Evolutionary conservation across 1,140 invertebrate species (phyloP).

Genomic region (Mactra quadrangularis): DNA sequence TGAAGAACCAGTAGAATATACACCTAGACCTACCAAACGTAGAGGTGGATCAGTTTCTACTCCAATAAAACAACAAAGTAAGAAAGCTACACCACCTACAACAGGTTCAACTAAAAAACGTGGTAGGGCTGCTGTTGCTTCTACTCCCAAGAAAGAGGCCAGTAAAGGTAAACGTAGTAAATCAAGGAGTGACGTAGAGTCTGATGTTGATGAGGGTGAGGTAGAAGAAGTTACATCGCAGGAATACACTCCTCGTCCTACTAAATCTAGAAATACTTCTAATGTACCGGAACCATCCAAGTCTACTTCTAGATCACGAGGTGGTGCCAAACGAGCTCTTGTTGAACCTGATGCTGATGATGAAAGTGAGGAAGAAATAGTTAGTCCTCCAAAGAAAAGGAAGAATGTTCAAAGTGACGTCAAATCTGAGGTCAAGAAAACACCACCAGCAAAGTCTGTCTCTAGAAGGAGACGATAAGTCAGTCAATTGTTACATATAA

Average conservation of each 20-base stretch:
- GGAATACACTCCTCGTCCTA: slow-evolving; percentile 29
- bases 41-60: background rate
- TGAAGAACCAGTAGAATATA: slow-evolving; percentile 35
- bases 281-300: background rate
- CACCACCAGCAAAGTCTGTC: background rate
- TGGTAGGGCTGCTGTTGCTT: background rate
- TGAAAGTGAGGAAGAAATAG: background rate
- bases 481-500: no score
- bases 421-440: background rate
- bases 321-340: background rate
- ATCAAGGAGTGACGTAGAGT: background rate
- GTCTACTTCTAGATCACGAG: slow-evolving; percentile 1
- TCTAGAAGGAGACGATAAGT: no score
- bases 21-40: slow-evolving; percentile 15
- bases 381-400: slow-evolving; percentile 20
- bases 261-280: background rate
- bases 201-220: slow-evolving; percentile 18
- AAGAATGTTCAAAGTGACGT: background rate
- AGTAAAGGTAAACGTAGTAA: background rate
- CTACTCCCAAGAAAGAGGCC: background rate
- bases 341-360: slow-evolving; percentile 17
- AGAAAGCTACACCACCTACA: background rate
- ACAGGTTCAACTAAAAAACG: slow-evolving; percentile 9
- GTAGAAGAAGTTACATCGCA: background rate
- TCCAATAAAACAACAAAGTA: background rate